These are phyloP conservation scores for Neoitamus cyanurus DNA, from an alignment of 2,888 invertebrate genomes.

Conservation along the genomic window DNA sequence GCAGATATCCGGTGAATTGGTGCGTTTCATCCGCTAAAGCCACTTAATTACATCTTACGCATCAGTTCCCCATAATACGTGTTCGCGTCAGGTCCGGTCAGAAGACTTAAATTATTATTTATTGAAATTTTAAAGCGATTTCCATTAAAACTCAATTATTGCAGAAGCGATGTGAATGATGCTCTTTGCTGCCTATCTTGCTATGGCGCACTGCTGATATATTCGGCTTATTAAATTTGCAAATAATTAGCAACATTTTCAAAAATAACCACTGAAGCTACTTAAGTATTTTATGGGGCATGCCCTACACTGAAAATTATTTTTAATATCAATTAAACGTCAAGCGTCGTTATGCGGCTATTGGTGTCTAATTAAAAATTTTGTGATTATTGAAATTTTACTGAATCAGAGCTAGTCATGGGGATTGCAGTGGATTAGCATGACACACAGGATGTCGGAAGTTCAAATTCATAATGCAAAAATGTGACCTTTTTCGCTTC, in stretches of 20 bases:
- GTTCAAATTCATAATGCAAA: not conserved
- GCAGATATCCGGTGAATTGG: not conserved
- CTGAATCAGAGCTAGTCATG: not conserved
- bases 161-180: not conserved
- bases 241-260: not conserved
- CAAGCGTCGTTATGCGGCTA: not conserved
- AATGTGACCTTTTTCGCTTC: not conserved
- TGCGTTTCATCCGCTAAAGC: not conserved
- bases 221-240: not conserved
- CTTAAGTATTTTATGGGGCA: not conserved
- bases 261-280: not conserved
- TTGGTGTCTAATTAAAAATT: not conserved
- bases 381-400: not conserved
- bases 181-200: not conserved
- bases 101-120: not conserved
- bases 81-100: not conserved
- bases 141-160: not conserved
- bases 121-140: not conserved
- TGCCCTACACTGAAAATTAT: not conserved
- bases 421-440: not conserved
- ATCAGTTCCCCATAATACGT: not conserved
- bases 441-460: not conserved
- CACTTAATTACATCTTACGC: not conserved
- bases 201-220: not conserved
- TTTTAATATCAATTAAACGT: not conserved